Conservation (phyloP, 1,140 invertebrate genomes). For the Zaprionus gabonicus region DNA sequence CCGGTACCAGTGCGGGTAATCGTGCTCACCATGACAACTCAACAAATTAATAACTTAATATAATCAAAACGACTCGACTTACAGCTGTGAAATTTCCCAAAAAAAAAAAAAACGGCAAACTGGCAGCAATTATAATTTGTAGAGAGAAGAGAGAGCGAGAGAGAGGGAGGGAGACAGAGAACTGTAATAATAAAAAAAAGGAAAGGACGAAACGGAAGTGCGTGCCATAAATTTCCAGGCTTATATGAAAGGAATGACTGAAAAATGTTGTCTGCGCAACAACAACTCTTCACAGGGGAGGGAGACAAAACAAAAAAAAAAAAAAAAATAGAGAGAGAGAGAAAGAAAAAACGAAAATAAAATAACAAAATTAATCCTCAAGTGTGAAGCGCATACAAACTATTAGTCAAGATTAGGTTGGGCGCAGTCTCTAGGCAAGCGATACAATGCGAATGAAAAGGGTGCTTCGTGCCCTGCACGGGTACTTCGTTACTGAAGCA, state of each 20-base stretch:
- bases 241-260: conserved; percentile 59
- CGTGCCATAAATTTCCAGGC: conserved; percentile 80
- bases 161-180: conserved; percentile 1
- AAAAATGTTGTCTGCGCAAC: conserved; percentile 65
- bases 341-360: conserved; percentile 29
- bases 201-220: conserved; percentile 75
- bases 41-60: conserved; percentile 84
- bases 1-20: conserved; percentile 7
- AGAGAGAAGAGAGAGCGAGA: conserved; percentile 40
- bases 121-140: conserved; percentile 79
- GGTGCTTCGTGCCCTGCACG: conserved; percentile 35
- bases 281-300: conserved; percentile 48
- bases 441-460: conserved; percentile 12
- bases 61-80: conserved; percentile 75
- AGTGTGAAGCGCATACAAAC: conserved; percentile 81
- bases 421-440: conserved; percentile 21
- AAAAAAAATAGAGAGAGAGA: conserved; percentile 24
- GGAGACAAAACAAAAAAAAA: conserved; percentile 34
- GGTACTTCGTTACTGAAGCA: conserved; percentile 52
- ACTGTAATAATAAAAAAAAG: conserved; percentile 38
- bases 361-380: conserved; percentile 76
- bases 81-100: conserved; percentile 81
- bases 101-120: conserved; percentile 70
- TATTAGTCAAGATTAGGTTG: conserved; percentile 78
- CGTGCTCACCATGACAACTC: conserved; percentile 75